Evolutionary conservation across 1,140 invertebrate genomes (phyloP).

Genomic region (Drosophila nigrodunni): DNA sequence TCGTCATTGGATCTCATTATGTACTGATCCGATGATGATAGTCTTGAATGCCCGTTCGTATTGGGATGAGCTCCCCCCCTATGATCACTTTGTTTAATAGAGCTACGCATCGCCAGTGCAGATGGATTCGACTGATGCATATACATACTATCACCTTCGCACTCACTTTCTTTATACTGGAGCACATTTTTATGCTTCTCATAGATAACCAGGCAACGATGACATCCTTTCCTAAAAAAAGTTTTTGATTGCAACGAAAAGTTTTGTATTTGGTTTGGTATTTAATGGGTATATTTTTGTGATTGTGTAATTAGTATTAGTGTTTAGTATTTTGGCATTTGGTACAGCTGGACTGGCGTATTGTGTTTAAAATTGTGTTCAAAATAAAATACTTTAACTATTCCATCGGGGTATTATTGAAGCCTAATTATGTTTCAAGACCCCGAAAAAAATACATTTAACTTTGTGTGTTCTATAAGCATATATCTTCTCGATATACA

Average conservation of each 20-base stretch:
- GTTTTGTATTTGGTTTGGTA: constrained; percentile 62
- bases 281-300: background rate
- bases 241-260: constrained; percentile 78
- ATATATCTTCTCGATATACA: constrained; percentile 13
- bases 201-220: constrained; percentile 95
- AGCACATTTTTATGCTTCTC: constrained; percentile 96
- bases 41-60: constrained; percentile 85
- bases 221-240: constrained; percentile 87
- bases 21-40: constrained; percentile 85
- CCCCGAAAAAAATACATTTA: constrained; percentile 38
- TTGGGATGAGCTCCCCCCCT: constrained; percentile 85
- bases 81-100: constrained; percentile 84
- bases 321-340: constrained; percentile 30
- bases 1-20: constrained; percentile 85
- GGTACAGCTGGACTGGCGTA: constrained; percentile 14
- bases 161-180: constrained; percentile 99
- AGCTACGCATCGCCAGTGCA: constrained; percentile 85
- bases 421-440: constrained; percentile 14
- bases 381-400: constrained; percentile 16
- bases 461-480: constrained; percentile 2
- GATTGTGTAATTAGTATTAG: constrained; percentile 7
- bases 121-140: constrained; percentile 85
- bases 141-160: constrained; percentile 85
- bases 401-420: constrained; percentile 18
- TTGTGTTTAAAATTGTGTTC: constrained; percentile 22